A percentile compares a stretch with the other conserved stretches of the same genome.
Evolutionary conservation across 92 coral and sea anemone species (phyloP).

Genomic region (Paramuricea clavata): DNA sequence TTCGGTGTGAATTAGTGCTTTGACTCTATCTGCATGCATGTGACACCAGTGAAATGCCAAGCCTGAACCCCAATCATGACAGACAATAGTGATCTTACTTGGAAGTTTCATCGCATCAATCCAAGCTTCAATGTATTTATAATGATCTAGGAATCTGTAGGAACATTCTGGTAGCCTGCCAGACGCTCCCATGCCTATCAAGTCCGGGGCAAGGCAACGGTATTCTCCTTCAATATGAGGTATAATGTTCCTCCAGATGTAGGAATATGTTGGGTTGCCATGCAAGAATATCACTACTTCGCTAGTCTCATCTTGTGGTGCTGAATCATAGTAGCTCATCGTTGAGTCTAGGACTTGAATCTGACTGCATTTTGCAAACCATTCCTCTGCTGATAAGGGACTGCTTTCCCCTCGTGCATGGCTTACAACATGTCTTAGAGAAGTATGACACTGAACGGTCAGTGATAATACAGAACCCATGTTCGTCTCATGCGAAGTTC

Average conservation of each 20-base stretch:
- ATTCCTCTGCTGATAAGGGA: conserved; percentile 21
- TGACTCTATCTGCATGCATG: conserved; percentile 43
- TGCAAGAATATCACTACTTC: conserved; percentile 50
- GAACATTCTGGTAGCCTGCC: not conserved
- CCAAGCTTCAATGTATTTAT: conserved; percentile 41
- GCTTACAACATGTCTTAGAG: conserved; percentile 2
- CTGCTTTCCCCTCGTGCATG: not conserved
- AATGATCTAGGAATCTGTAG: conserved; percentile 46
- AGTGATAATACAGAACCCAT: conserved; percentile 27
- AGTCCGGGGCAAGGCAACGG: conserved; percentile 47
- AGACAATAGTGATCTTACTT: conserved; percentile 28
- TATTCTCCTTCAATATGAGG: conserved; percentile 7
- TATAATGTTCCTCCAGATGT: conserved; percentile 53
- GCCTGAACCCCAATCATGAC: conserved; percentile 63
- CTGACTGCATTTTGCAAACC: conserved; percentile 27
- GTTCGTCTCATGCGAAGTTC: not conserved
- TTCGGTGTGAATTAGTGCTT: conserved; percentile 38
- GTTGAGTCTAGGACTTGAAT: conserved; percentile 29
- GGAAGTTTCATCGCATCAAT: conserved; percentile 36
- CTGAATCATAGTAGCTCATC: conserved; percentile 43
- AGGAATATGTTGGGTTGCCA: conserved; percentile 60
- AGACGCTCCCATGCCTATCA: conserved; percentile 63
- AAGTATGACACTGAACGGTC: conserved; percentile 35
- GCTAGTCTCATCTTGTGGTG: conserved; percentile 8
- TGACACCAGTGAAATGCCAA: conserved; percentile 52